phyloP scores from a whole-genome alignment of 2,113 vertebrate genomes.

The Zosterops hypoxanthus region DNA sequence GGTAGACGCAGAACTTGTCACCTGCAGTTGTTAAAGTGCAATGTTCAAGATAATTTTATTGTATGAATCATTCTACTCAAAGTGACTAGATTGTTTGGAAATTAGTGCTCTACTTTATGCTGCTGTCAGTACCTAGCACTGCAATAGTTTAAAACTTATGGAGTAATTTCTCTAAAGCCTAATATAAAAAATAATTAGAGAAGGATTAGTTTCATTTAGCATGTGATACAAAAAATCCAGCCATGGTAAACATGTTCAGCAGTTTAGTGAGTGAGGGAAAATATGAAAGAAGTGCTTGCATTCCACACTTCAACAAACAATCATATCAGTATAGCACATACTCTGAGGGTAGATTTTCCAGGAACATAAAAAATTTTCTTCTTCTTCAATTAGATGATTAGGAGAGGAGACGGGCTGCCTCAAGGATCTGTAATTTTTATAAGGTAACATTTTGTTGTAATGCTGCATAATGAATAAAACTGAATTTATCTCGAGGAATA shows the following conservation, averaged over 20 bases:
- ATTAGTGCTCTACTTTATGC: neutral
- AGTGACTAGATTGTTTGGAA: neutral
- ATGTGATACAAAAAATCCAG: neutral
- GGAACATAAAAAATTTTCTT: neutral
- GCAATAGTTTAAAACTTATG: neutral
- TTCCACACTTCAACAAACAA: neutral
- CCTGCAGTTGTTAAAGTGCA: neutral
- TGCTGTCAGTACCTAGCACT: neutral
- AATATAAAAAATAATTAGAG: neutral
- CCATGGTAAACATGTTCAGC: neutral
- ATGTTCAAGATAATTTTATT: neutral
- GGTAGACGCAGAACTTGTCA: neutral
- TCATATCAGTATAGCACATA: neutral
- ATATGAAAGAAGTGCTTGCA: neutral
- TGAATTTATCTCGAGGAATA: neutral
- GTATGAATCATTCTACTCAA: neutral
- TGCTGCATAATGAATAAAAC: neutral
- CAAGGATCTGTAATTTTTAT: constrained; percentile 14
- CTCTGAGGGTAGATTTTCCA: neutral
- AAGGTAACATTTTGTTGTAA: neutral
- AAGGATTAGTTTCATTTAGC: neutral
- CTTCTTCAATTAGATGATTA: neutral
- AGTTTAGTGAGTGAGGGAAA: neutral
- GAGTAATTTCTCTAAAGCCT: neutral
- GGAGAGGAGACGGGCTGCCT: neutral